Conservation (phyloP, 2,797 vertebrate species). For the Poliocrania exsul region DNA sequence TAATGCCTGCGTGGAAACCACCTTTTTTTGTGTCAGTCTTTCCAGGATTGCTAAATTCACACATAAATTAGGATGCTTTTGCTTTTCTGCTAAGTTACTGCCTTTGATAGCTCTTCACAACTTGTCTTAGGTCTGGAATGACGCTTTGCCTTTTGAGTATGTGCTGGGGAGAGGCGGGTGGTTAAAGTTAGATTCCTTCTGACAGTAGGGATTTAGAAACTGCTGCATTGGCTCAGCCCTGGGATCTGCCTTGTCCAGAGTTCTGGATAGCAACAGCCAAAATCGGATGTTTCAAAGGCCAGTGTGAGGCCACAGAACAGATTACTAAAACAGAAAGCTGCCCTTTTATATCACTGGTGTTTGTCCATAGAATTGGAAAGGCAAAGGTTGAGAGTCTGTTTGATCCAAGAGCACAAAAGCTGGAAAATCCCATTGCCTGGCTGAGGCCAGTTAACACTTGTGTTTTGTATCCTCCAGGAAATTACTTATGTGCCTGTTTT, state of each 20-base stretch:
- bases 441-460: background rate
- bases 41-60: background rate
- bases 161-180: conserved; percentile 8
- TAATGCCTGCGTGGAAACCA: background rate
- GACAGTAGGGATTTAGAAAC: conserved; percentile 34
- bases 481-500: background rate
- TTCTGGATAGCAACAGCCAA: conserved; percentile 27
- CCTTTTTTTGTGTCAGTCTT: background rate
- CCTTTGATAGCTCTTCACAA: conserved; percentile 17
- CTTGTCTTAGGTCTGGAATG: conserved; percentile 30
- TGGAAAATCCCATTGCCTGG: conserved; percentile 37
- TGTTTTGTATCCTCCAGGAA: conserved; percentile 33
- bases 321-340: conserved; percentile 48
- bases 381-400: conserved; percentile 13
- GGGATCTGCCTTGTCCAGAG: conserved; percentile 16
- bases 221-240: conserved; percentile 31
- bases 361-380: conserved; percentile 46
- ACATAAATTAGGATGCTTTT: conserved; percentile 1
- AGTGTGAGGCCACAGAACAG: background rate
- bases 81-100: background rate
- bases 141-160: background rate
- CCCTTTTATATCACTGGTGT: conserved; percentile 25
- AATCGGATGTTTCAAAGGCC: conserved; percentile 17
- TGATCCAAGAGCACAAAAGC: conserved; percentile 31
- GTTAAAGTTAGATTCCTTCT: conserved; percentile 49